Evolutionary conservation across 2,797 vertebrate genomes (phyloP).

Genomic region (Hirundo rustica): DNA sequence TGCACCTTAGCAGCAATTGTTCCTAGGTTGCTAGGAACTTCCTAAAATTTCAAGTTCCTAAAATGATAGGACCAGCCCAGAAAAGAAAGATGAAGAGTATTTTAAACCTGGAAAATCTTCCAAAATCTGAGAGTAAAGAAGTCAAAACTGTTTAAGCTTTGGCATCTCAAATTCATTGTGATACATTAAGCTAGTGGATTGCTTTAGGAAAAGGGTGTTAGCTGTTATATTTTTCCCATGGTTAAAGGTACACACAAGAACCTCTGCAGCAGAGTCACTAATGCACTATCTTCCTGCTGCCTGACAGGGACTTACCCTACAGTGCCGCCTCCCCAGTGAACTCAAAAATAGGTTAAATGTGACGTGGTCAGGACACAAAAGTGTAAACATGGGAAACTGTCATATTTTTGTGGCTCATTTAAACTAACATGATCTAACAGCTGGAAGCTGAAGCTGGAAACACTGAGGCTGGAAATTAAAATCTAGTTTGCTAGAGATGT

Average conservation of each 20-base stretch:
- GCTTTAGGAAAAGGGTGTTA: neutral
- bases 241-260: neutral
- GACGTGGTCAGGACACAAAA: neutral
- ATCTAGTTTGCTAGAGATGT: neutral
- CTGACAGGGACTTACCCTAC: neutral
- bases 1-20: neutral
- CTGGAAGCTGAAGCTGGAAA: neutral
- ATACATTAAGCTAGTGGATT: neutral
- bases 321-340: neutral
- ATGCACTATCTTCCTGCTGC: neutral
- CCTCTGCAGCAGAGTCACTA: neutral
- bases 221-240: neutral
- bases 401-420: neutral
- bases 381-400: neutral
- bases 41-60: neutral
- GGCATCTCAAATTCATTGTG: neutral
- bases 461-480: neutral
- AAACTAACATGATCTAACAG: neutral
- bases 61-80: neutral
- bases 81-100: neutral
- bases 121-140: neutral
- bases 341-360: neutral
- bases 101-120: neutral
- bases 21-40: neutral
- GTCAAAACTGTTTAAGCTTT: neutral